Evolutionary conservation across 2,888 invertebrate genomes (phyloP).

Genomic region (Sialis lutaria): DNA sequence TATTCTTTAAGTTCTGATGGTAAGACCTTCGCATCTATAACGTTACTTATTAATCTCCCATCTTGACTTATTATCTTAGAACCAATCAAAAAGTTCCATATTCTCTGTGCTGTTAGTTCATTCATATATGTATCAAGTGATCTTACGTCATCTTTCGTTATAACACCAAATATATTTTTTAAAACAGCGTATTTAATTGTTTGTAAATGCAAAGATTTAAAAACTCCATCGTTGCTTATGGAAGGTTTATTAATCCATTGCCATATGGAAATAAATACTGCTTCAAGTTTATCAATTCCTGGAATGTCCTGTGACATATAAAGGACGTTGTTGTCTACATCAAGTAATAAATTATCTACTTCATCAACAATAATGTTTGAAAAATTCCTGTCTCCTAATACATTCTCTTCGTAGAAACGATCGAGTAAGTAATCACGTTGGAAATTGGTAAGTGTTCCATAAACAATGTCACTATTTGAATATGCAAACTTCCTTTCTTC

Average conservation of each 20-base stretch:
- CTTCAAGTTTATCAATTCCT: constrained; percentile 19
- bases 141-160: constrained; percentile 11
- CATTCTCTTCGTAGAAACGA: constrained; percentile 17
- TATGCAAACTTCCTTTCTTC: constrained; percentile 14
- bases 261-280: constrained; percentile 18
- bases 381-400: constrained; percentile 15
- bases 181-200: constrained; percentile 10
- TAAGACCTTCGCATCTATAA: constrained; percentile 2
- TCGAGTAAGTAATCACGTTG: constrained; percentile 19
- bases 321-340: constrained; percentile 22
- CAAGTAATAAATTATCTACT: constrained; percentile 25
- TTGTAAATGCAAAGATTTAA: too few species aligned
- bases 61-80: constrained; percentile 6
- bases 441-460: constrained; percentile 18
- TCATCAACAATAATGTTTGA: constrained; percentile 23
- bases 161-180: constrained; percentile 10
- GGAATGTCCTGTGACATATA: constrained; percentile 20
- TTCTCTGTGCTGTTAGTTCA: constrained; percentile 5
- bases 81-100: constrained; percentile 10
- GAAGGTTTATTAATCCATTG: constrained; percentile 10
- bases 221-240: background rate
- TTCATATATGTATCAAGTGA: constrained; percentile 4
- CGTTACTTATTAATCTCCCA: constrained; percentile 6
- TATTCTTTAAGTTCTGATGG: constrained; percentile 4
- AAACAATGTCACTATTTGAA: constrained; percentile 14